Percentiles rank a stretch among this genome's conserved stretches.
These are phyloP conservation scores for Sitta carolinensis DNA, from an alignment of 2,797 vertebrate genomes.

Conservation along the genomic window DNA sequence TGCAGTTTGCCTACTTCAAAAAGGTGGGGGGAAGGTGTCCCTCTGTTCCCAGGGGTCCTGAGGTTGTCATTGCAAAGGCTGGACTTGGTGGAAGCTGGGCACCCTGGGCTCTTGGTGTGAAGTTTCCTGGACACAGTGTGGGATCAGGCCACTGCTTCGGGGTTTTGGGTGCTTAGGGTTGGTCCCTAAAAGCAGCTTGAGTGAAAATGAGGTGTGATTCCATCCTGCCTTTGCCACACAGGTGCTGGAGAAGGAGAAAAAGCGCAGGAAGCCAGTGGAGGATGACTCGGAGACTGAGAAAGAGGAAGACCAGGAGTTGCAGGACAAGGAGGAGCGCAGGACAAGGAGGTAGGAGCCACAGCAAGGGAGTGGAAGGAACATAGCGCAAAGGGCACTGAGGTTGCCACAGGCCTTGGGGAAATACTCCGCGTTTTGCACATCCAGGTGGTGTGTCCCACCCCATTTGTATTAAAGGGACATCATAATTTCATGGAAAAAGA, in stretches of 20 bases:
- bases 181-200: background rate
- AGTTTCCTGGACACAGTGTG: rapidly evolving
- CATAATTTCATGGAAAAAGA: background rate
- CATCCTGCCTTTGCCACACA: conserved; percentile 26
- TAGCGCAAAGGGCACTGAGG: rapidly evolving
- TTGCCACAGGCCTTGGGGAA: background rate
- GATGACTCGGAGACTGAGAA: conserved; percentile 81
- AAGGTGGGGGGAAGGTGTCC: conserved; percentile 77
- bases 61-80: background rate
- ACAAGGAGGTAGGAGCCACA: conserved; percentile 80
- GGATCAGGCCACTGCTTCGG: background rate
- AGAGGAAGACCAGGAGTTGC: conserved; percentile 79
- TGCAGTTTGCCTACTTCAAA: conserved; percentile 98
- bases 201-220: background rate
- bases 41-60: rapidly evolving
- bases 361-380: too few relatives aligned
- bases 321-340: conserved; percentile 70
- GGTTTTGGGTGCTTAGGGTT: background rate
- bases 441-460: background rate
- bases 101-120: background rate
- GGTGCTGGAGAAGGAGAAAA: conserved; percentile 95
- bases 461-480: rapidly evolving
- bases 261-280: conserved; percentile 79
- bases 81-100: background rate
- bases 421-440: rapidly evolving